phyloP scores from a whole-genome alignment of 2,113 vertebrate genomes.

The Callocephalon fimbriatum region DNA sequence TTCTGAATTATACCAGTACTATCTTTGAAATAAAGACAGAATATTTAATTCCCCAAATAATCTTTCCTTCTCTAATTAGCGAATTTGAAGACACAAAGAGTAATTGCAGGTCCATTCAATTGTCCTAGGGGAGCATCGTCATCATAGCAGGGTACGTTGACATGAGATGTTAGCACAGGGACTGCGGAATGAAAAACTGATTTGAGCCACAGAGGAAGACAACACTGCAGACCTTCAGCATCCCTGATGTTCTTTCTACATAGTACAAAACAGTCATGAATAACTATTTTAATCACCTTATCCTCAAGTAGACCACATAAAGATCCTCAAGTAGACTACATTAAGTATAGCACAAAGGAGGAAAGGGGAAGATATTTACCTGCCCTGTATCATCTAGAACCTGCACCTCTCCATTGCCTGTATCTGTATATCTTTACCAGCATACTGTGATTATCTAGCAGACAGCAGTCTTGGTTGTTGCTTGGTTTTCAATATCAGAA shows the following conservation, averaged over 20 bases:
- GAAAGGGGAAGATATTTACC: not conserved
- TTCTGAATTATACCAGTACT: not conserved
- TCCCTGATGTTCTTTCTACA: fast-evolving
- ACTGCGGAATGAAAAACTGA: not conserved
- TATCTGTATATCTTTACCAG: not conserved
- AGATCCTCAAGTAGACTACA: not conserved
- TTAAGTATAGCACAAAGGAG: not conserved
- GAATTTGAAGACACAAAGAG: not conserved
- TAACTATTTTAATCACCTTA: not conserved
- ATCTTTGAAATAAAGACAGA: not conserved
- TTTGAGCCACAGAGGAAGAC: not conserved
- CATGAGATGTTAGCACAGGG: fast-evolving
- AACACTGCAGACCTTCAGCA: not conserved
- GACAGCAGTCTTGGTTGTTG: not conserved
- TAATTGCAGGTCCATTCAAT: not conserved
- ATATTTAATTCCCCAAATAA: not conserved
- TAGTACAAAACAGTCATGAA: not conserved
- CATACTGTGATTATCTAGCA: not conserved
- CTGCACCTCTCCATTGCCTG: not conserved
- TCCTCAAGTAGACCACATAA: not conserved
- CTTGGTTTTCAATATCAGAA: not conserved
- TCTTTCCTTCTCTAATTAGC: not conserved
- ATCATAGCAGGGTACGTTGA: not conserved
- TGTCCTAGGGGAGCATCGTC: not conserved
- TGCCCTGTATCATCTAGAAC: fast-evolving